phyloP scores from a whole-genome alignment of 2,888 invertebrate species.

The Lasioglossum figueresi region DNA sequence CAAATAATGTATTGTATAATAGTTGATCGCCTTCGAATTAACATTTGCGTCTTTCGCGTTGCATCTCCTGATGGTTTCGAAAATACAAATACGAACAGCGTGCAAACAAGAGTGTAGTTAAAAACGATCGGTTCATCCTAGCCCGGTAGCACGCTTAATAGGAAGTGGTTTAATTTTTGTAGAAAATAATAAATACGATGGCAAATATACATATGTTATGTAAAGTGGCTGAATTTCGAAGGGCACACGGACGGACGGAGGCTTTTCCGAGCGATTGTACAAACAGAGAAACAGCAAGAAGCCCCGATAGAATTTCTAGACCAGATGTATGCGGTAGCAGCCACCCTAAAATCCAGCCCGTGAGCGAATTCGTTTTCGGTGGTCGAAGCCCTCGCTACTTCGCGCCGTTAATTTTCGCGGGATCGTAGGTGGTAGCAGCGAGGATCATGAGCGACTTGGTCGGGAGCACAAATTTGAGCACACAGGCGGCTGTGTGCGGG shows the following conservation, averaged over 20 bases:
- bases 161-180: not conserved
- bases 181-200: not conserved
- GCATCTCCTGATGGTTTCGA: too few species aligned
- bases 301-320: not conserved
- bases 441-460: constrained; percentile 48
- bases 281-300: not conserved
- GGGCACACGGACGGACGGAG: not conserved
- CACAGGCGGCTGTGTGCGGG: constrained; percentile 22
- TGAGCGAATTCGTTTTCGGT: constrained; percentile 14
- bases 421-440: constrained; percentile 8
- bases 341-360: not conserved
- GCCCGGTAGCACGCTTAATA: not conserved
- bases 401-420: constrained; percentile 35
- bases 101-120: too few species aligned
- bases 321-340: not conserved
- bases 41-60: too few species aligned
- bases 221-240: not conserved
- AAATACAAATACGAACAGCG: too few species aligned
- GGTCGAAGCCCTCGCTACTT: not conserved
- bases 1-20: not conserved
- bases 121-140: not conserved
- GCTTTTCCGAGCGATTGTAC: not conserved
- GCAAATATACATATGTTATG: too few species aligned
- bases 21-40: not conserved
- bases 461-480: constrained; percentile 21